Evolutionary conservation across 2,888 invertebrate species (phyloP), one percentile per base, ranked within the genome.

Genomic region (Nemapogon koenigi): DNA sequence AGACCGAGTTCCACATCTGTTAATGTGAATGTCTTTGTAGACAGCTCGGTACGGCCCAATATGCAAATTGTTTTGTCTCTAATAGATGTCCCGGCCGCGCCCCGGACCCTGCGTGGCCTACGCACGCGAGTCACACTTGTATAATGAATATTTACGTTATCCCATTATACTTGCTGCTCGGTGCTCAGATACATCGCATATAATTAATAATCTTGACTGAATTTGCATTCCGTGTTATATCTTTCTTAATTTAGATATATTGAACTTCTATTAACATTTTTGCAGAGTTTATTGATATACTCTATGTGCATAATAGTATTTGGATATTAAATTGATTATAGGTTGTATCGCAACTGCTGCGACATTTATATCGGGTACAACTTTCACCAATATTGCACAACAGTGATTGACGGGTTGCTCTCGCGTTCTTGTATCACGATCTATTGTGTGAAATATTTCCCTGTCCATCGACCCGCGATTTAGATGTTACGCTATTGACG

Each of bases 21-120:
- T 65, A 67, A 73, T 72, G 67, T 68, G 70, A 72, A 75, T 67
- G 69, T 71, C 65, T 65, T 59, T 60, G 70, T 59, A 70, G 75
- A 75, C 73, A 72, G 68, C 62, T 64, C 59, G 67, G 51, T 59
- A 65, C 75, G 73, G 73, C 75, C 68, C 50, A 55, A 53, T 68
- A 75, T 76, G 75, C 68, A 68, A 75, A 78, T 75, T 37, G 27
- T 37, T 37, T 17, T 72, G 73, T 78, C 65, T 70, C 61, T 70
- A 66, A 72, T 69, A 67, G 65, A 59, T 59, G 64, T 53, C 56
- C 49, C 58, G 51, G 55, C 61, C 62, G 62, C 65, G 62, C 65
- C 64, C 65, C 54, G 57, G 55, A 35, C 40, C 29, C 15, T 57
- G 53, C 49, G 51, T 33, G 35, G 40, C 41, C 42, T 43, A 39